Evolutionary conservation across 2,113 vertebrate genomes (phyloP).

Genomic region (Callipepla californica): DNA sequence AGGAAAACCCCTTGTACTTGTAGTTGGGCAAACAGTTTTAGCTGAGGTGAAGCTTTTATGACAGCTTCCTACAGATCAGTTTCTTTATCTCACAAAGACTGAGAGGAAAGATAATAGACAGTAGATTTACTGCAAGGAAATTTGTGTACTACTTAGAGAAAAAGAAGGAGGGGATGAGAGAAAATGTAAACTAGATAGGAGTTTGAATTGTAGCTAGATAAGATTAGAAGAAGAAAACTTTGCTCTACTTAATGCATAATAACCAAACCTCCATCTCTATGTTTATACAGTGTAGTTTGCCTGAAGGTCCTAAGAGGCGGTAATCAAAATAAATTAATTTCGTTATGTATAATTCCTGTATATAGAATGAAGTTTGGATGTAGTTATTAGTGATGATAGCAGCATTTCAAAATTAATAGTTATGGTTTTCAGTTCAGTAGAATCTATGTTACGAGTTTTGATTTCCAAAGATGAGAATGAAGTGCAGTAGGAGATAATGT

Average conservation of each 20-base stretch:
- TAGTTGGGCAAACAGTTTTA: neutral
- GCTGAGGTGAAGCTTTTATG: neutral
- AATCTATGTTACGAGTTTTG: neutral
- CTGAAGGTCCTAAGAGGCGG: neutral
- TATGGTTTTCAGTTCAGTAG: neutral
- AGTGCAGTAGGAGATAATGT: neutral
- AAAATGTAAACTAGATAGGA: neutral
- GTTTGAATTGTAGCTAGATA: neutral
- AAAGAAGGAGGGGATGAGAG: neutral
- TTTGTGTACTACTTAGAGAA: neutral
- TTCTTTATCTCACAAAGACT: neutral
- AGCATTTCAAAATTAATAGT: neutral
- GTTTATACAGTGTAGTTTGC: neutral
- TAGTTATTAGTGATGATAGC: neutral
- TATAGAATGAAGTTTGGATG: neutral
- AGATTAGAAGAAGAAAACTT: neutral
- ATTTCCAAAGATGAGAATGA: constrained; percentile 10
- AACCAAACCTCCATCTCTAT: neutral
- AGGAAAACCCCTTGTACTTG: neutral
- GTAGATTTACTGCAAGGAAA: neutral
- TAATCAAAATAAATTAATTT: constrained; percentile 34
- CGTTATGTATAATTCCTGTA: neutral
- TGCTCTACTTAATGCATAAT: neutral
- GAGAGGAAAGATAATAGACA: neutral
- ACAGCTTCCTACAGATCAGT: neutral